phyloP scores from a whole-genome alignment of 2,113 vertebrate species.

The Stictonetta naevosa region DNA sequence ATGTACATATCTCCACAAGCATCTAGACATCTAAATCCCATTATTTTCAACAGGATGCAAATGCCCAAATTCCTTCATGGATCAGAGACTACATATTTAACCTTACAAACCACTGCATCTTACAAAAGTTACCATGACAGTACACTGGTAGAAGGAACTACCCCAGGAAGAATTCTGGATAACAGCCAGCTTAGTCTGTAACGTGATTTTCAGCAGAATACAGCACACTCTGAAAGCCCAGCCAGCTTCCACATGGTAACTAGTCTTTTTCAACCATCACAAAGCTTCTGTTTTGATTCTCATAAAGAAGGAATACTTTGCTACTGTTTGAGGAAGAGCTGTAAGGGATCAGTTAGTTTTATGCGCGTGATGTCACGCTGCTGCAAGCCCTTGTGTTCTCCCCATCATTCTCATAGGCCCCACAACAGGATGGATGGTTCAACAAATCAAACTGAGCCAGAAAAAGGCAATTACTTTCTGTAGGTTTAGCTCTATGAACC shows the following conservation, averaged over 20 bases:
- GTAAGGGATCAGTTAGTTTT: not conserved
- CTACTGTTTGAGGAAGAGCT: not conserved
- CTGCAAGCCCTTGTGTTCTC: not conserved
- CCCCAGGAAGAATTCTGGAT: fast-evolving
- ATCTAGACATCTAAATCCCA: not conserved
- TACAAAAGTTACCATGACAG: not conserved
- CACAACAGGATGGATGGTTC: not conserved
- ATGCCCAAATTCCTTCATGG: not conserved
- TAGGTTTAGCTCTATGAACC: not conserved
- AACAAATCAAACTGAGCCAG: not conserved
- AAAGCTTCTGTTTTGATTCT: not conserved
- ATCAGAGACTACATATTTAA: not conserved
- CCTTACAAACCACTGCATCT: not conserved
- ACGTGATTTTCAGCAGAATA: not conserved
- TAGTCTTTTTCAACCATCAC: not conserved
- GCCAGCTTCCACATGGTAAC: not conserved
- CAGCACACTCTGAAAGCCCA: not conserved
- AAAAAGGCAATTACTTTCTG: not conserved
- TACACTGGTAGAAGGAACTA: not conserved
- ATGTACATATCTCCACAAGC: not conserved
- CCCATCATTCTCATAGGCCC: not conserved
- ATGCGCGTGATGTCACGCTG: not conserved
- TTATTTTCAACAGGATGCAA: not conserved
- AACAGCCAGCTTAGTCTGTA: not conserved
- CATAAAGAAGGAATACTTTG: not conserved